Conservation (phyloP, 1,140 invertebrate species). For the Dysdera silvatica region DNA sequence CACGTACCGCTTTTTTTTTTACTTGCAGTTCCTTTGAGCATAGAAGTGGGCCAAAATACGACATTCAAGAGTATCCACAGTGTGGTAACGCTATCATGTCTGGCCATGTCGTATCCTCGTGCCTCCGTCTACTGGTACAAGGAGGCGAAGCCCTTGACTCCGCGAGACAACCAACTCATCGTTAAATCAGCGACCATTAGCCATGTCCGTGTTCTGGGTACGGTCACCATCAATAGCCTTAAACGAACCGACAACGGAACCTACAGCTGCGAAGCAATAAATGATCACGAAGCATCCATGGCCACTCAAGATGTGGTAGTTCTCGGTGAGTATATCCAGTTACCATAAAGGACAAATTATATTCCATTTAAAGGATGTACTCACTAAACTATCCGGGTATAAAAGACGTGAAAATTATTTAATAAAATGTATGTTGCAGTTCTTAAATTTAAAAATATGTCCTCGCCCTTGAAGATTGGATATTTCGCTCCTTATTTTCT, state of each 20-base stretch:
- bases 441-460: too few relatives aligned
- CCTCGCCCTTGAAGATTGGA: too few relatives aligned
- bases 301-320: constrained; percentile 26
- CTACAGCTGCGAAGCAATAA: constrained; percentile 27
- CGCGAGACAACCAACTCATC: neutral
- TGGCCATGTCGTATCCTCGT: constrained; percentile 27
- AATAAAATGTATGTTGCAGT: too few relatives aligned
- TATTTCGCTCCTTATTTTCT: too few relatives aligned
- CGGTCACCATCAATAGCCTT: constrained; percentile 25
- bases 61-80: constrained; percentile 3
- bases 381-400: too few relatives aligned
- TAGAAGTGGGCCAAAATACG: constrained; percentile 15
- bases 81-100: constrained; percentile 22
- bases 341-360: too few relatives aligned
- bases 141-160: neutral
- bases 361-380: too few relatives aligned
- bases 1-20: too few relatives aligned
- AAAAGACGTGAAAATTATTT: too few relatives aligned
- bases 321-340: constrained; percentile 29
- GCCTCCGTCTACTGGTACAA: constrained; percentile 21
- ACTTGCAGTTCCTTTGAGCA: constrained; percentile 21
- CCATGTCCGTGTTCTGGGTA: constrained; percentile 20
- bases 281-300: constrained; percentile 13
- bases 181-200: neutral
- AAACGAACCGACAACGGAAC: constrained; percentile 29